Conservation (phyloP, 2,113 vertebrate genomes). For the Otis tarda region DNA sequence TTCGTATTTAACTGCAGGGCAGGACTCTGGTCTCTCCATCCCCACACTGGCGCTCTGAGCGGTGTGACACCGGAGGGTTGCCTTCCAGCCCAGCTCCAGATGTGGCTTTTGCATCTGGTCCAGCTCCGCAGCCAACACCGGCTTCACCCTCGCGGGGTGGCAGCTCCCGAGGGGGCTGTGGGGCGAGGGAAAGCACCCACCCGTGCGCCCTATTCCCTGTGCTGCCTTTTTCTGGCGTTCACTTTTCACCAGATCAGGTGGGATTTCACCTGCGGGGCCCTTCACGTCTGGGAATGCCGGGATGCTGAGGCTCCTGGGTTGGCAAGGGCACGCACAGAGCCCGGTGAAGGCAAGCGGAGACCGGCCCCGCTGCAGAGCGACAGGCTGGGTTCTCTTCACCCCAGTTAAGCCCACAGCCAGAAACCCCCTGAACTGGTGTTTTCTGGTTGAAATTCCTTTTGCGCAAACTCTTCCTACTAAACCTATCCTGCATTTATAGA, state of each 20-base stretch:
- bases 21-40: neutral
- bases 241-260: fast-evolving
- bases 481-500: neutral
- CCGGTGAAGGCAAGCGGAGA: neutral
- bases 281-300: too few relatives aligned
- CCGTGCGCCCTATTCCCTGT: fast-evolving
- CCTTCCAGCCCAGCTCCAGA: neutral
- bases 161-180: neutral
- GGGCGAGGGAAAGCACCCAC: neutral
- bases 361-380: neutral
- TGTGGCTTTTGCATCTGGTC: neutral
- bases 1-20: neutral
- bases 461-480: neutral
- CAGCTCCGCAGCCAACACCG: neutral
- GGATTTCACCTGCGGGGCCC: neutral
- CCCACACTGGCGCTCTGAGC: neutral
- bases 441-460: neutral
- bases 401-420: neutral
- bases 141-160: neutral
- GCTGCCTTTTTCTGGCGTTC: neutral
- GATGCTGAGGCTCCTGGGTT: neutral
- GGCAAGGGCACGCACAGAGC: neutral
- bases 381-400: neutral
- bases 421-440: neutral
- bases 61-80: fast-evolving